phyloP scores from a whole-genome alignment of 2,113 vertebrate genomes.

The Takifugu bimaculatus region DNA sequence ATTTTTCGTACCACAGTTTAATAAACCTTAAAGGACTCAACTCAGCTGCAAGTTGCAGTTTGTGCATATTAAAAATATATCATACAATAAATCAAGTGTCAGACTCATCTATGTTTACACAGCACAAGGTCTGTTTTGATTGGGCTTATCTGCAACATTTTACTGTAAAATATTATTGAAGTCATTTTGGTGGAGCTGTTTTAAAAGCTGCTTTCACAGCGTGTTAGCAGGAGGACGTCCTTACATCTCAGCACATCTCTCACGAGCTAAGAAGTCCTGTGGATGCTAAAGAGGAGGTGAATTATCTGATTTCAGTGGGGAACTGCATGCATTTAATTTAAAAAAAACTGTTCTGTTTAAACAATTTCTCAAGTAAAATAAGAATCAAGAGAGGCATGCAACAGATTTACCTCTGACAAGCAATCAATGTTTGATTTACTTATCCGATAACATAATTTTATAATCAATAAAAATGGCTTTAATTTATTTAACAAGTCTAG shows the following conservation, averaged over 20 bases:
- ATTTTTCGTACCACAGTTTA: background rate
- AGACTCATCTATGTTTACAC: conserved; percentile 3
- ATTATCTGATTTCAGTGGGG: conserved; percentile 5
- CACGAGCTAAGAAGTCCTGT: conserved; percentile 6
- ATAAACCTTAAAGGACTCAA: background rate
- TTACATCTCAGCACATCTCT: conserved; percentile 10
- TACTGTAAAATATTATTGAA: conserved; percentile 19
- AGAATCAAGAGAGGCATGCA: background rate
- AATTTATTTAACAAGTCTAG: no score
- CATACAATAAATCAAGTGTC: background rate
- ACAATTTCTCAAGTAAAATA: background rate
- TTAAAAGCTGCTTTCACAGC: conserved; percentile 26
- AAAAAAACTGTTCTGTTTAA: background rate
- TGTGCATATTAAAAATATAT: no score
- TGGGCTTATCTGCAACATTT: conserved; percentile 2
- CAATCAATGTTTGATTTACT: no score
- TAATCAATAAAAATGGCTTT: no score
- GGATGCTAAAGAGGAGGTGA: conserved; percentile 2
- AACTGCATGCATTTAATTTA: no score
- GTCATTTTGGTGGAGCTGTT: conserved; percentile 19
- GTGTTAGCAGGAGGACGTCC: conserved; percentile 22
- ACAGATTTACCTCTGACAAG: no score
- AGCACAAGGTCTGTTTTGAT: background rate
- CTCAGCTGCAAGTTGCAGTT: background rate
- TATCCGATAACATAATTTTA: no score